Base-by-base conservation (phyloP, 1,140 invertebrate species). In the Spodoptera litura region DNA sequence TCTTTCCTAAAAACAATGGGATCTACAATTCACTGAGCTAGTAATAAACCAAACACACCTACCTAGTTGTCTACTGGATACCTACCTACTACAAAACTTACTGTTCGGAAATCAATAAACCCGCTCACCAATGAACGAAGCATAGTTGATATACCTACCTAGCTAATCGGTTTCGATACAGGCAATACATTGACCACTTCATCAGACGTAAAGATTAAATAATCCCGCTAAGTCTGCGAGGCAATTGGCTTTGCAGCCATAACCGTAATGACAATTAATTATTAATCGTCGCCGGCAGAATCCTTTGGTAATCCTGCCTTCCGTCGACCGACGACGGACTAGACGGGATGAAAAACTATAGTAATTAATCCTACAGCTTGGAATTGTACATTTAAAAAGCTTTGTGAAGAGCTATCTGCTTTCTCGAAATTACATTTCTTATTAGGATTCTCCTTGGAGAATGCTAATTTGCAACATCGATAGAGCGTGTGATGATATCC, bases 261-360 rank as follows among this genome's bases (percentile, higher is more conserved):
- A 87, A 83, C 78, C 71, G 78, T 86, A 85, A 90, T 86, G 79
- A 78, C 84, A 84, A 88, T 84, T 83, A 88, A 88, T 89, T 87
- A 90, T 88, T 88, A 86, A 89, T 82, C 79, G 87, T 82, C 85
- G 84, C 83, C 82, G 82, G 80, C 70, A 77, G 85, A 88, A 84
- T 78, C 77, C 68, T 58, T 55, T 75, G 59, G 44, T 82, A 85
- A 84, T 86, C 79, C 80, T 56, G 55, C 77, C 79, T 78, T 82
- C 79, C 77, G 77, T 66, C 59, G 76, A 70, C 79, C 80, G 77
- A 56, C 62, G 78, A 31, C 38, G 44, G 78, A 55, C 71, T 79
- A 80, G 81, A 86, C 85, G 79, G 72, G 61, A 83, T 84, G 83
- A 87, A 83, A 87, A 83, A 82, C 84, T 85, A 84, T 79, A 75